Conservation (phyloP, 2,797 vertebrate genomes). For the Tragelaphus oryx region DNA sequence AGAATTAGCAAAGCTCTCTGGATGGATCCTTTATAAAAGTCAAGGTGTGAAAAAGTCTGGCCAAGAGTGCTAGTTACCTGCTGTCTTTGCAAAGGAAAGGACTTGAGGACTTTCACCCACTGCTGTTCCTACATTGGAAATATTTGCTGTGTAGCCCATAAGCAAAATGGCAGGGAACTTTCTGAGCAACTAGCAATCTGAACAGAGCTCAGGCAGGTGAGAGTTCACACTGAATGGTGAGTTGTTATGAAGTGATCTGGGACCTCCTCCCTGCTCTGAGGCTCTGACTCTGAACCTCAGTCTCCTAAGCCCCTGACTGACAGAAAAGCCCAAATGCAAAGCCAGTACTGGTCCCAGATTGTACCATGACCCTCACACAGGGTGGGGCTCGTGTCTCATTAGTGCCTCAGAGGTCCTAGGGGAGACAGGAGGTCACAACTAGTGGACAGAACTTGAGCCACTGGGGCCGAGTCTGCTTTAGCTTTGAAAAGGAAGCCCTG, state of each 20-base stretch:
- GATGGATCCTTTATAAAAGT: background rate
- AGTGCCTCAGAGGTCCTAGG: background rate
- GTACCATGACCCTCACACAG: background rate
- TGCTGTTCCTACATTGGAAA: background rate
- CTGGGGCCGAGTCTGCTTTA: background rate
- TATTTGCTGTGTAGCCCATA: background rate
- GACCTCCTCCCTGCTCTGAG: background rate
- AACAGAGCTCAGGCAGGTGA: background rate
- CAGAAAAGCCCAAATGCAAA: background rate
- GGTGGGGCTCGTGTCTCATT: background rate
- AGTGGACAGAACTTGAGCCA: background rate
- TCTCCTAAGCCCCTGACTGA: background rate
- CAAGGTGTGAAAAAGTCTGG: background rate
- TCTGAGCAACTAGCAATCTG: background rate
- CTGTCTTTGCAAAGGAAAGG: background rate
- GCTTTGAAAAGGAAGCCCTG: background rate
- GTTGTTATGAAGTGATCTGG: background rate
- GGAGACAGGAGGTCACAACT: background rate
- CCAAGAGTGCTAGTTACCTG: background rate
- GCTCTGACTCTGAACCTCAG: background rate
- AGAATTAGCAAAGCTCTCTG: background rate
- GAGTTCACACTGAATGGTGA: accelerated
- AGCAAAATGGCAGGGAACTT: background rate
- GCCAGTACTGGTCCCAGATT: background rate
- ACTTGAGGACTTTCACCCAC: background rate